Base-by-base conservation (phyloP, 1,140 invertebrate genomes). In the Cotesia typhae region DNA sequence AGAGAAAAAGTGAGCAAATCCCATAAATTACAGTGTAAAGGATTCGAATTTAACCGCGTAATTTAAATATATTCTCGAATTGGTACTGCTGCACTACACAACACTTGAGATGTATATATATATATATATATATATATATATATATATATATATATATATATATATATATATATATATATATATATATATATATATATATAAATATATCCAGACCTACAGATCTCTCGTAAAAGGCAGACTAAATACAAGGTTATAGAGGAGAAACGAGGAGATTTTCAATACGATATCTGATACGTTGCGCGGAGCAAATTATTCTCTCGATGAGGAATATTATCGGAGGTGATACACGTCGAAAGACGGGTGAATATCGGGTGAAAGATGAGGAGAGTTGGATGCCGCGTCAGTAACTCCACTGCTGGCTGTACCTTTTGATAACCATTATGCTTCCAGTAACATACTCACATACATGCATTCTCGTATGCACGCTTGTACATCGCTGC, bases 271-370 rank as follows among this genome's bases (percentile, higher is more conserved):
- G n/a, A 67, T 52, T 72, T 68, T 75, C 60, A 60, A 60, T 66
- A n/a, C 72, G 75, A 77, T 75, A 79, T 69, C 73, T 70, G 75
- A 74, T 79, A 80, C 75, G 72, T 76, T 73, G 74, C 75, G 67
- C 76, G 70, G 63, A 72, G 75, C 72, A 76, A 80, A 82, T 81
- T 81, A 81, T 81, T 82, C 75, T 76, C 74, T 37, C 63, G 36
- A 71, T 74, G 75, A 78, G 70, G 71, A 75, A 73, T 81, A 81
- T 79, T 80, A 82, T 81, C 81, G 80, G 81, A 81, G 76, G 61
- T 77, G 80, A 80, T 80, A 47, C 41, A 80, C 78, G 76, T 78
- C 74, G 77, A 75, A 69, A 75, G 78, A 70, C 76, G 75, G 70
- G 68, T 73, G 6, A 47, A 51, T 70, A 65, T 17, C 28, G 55